phyloP scores from a whole-genome alignment of 1,140 invertebrate species.

The Aphelinus atriplicis region DNA sequence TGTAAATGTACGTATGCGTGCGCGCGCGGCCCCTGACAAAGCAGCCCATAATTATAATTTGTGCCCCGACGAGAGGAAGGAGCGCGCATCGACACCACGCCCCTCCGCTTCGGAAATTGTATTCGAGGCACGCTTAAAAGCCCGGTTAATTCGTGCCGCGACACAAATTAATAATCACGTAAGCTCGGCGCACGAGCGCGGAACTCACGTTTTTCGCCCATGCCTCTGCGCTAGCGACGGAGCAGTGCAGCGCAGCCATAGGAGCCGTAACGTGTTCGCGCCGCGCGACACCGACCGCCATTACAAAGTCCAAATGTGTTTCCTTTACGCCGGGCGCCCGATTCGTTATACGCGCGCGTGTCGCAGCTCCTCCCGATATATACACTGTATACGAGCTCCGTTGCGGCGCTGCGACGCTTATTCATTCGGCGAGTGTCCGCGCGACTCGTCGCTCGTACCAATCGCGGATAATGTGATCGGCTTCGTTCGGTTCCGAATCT shows the following conservation, averaged over 20 bases:
- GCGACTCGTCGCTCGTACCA: too few species aligned
- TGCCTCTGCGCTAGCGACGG: background rate
- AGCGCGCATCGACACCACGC: slow-evolving; percentile 3
- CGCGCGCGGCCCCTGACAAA: too few species aligned
- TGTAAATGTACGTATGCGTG: too few species aligned
- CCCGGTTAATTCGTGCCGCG: slow-evolving; percentile 31
- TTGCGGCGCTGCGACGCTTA: too few species aligned
- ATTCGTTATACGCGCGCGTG: background rate
- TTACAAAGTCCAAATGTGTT: slow-evolving; percentile 11
- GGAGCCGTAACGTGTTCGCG: background rate
- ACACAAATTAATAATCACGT: slow-evolving; percentile 24
- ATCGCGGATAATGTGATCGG: too few species aligned
- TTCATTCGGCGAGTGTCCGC: too few species aligned
- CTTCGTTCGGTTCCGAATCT: too few species aligned
- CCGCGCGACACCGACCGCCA: background rate
- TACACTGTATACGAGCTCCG: too few species aligned
- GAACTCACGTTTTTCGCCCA: slow-evolving; percentile 37
- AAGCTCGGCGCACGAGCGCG: background rate
- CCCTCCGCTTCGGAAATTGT: background rate
- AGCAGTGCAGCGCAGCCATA: too few species aligned
- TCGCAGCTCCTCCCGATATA: background rate
- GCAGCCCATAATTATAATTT: slow-evolving; percentile 15
- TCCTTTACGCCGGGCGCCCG: background rate
- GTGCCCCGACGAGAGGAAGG: slow-evolving; percentile 6
- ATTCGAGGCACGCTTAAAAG: slow-evolving; percentile 21